These are phyloP conservation scores for Dicentrarchus labrax DNA, from an alignment of 2,113 vertebrate genomes.

Conservation along the genomic window DNA sequence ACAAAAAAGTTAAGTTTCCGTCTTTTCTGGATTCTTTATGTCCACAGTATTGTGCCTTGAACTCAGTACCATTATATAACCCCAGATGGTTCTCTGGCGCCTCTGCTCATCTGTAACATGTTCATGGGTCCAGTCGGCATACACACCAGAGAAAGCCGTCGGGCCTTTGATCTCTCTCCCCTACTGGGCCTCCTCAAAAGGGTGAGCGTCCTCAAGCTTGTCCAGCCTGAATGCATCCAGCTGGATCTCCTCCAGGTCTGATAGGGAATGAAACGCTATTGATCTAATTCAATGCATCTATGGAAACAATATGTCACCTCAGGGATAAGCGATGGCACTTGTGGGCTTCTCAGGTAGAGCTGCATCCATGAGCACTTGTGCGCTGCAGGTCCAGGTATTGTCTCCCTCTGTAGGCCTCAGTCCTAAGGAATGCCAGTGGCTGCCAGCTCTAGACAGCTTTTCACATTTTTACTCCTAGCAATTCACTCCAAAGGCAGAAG, in stretches of 20 bases:
- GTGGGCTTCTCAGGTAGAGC: constrained; percentile 39
- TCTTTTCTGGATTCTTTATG: neutral
- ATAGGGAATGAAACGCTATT: constrained; percentile 40
- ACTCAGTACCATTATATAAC: constrained; percentile 61
- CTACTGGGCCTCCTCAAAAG: constrained; percentile 54
- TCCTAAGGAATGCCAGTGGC: constrained; percentile 63
- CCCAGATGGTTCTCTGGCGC: constrained; percentile 71
- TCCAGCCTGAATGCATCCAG: constrained; percentile 50
- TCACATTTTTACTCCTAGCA: constrained; percentile 47
- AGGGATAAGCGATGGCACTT: neutral
- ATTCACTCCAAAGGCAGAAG: constrained; percentile 49
- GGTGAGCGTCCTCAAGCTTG: constrained; percentile 46
- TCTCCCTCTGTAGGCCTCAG: constrained; percentile 35
- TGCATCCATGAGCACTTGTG: constrained; percentile 8
- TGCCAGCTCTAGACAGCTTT: constrained; percentile 51
- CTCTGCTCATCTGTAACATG: constrained; percentile 78
- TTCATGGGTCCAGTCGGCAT: constrained; percentile 61
- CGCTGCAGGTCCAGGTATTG: constrained; percentile 22
- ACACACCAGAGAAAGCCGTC: constrained; percentile 47
- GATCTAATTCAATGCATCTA: constrained; percentile 45
- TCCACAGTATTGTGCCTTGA: constrained; percentile 42
- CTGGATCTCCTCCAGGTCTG: constrained; percentile 59
- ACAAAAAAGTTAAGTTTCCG: neutral
- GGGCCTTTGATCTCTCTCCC: constrained; percentile 72
- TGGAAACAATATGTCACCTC: constrained; percentile 39